Base-by-base conservation (phyloP, 2,113 vertebrate species). In the Rhinolophus ferrumequinum region DNA sequence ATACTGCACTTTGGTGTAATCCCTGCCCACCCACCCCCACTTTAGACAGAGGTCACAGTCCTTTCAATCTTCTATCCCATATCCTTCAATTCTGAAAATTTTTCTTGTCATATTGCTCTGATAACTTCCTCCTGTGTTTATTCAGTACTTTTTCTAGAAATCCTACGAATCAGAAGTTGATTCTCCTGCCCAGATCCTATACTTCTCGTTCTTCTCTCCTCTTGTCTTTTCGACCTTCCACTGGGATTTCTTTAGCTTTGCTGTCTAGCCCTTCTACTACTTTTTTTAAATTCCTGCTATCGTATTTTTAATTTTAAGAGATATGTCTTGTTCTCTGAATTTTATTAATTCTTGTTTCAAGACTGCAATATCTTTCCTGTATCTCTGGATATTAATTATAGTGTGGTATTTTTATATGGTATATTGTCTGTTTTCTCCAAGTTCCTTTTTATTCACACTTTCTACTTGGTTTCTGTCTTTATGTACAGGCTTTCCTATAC, bases 291-390 rank as follows among this genome's bases (percentile, higher is more conserved):
- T 87, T 70, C 60, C 2, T 50, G 2, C 19, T 76, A 52, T 50
- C 33, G 0, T 47, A 79, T 50, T 97, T 95, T 60, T 30, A 22
- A 64, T 44, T 88, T 69, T 28, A 62, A 54, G 47, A 83, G 13
- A 28, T 64, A 7, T 8, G 52, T 89, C 54, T 33, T 94, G 10
- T 89, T 67, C 28, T 92, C 64, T 62, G 13, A 94, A 83, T 56
- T 92, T 80, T 44, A 88, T 54, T 84, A 62, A 44, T 62, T 88
- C 69, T 83, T 76, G 9, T 89, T 80, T 89, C 38, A 73, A 84
- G 52, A 35, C 30, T 56, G 35, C 13, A 88, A 1, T 81, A 41
- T 54, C 58, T 75, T 67, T 89, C n/a, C 72, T 54, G 1, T 28
- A 89, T 44, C 38, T 86, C 41, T 86, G 35, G 30, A 52, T 35